A percentile compares a stretch with the other conserved stretches of the same genome.
phyloP scores from a whole-genome alignment of 2,797 vertebrate species.

The Hipposideros larvatus region DNA sequence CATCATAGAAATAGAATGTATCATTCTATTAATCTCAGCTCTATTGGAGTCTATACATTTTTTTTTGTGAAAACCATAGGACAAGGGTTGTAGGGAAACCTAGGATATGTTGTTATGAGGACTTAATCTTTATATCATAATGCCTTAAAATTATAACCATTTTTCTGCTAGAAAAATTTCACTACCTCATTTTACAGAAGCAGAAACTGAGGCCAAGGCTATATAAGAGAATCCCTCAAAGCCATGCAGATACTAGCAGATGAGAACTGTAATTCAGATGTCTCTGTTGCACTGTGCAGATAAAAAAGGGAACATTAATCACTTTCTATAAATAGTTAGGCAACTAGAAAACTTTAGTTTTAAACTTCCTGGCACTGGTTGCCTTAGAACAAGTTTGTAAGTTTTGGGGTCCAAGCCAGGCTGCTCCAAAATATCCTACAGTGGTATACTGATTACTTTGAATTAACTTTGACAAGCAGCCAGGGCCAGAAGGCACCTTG shows the following conservation, averaged over 20 bases:
- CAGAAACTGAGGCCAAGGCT: neutral
- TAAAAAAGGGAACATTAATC: conserved; percentile 35
- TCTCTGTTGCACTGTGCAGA: neutral
- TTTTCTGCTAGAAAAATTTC: neutral
- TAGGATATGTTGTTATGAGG: neutral
- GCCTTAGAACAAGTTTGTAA: neutral
- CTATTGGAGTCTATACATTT: neutral
- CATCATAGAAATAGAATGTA: neutral
- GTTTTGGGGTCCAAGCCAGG: no score
- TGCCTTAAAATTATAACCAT: neutral
- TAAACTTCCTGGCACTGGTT: neutral
- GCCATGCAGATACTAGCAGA: neutral
- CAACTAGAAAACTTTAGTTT: conserved; percentile 42
- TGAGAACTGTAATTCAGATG: conserved; percentile 18
- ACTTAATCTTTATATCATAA: conserved; percentile 29
- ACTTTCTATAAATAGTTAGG: neutral
- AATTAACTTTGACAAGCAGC: neutral
- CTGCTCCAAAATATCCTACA: neutral
- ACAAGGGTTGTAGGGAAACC: neutral
- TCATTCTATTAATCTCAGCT: conserved; percentile 18
- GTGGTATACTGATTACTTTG: neutral
- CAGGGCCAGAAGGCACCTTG: neutral
- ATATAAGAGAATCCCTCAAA: conserved; percentile 22
- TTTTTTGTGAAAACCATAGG: neutral
- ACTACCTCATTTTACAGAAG: neutral